These are phyloP conservation scores for Timandra comae DNA, from an alignment of 2,888 invertebrate species.

Conservation along the genomic window DNA sequence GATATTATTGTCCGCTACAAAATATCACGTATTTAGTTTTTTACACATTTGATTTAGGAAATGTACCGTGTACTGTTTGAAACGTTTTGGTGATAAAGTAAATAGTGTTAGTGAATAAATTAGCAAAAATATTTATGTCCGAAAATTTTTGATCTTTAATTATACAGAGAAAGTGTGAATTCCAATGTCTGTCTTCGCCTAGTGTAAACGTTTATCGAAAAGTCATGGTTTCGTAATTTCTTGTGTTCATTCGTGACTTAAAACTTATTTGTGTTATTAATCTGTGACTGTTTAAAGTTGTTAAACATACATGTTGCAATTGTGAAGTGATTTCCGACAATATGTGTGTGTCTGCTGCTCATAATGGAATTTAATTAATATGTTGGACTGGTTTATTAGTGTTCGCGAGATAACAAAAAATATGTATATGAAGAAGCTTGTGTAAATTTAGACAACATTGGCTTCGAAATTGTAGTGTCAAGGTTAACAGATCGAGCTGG, in stretches of 20 bases:
- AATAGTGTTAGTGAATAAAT: not conserved
- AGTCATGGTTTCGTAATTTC: constrained; percentile 39
- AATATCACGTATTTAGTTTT: constrained; percentile 1
- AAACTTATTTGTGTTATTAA: constrained; percentile 25
- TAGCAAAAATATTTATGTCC: constrained; percentile 29
- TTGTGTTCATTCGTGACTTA: constrained; percentile 28
- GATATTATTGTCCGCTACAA: too few species aligned
- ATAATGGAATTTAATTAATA: constrained; percentile 14
- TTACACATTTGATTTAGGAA: constrained; percentile 2
- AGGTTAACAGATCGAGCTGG: constrained; percentile 48
- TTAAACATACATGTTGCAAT: constrained; percentile 8
- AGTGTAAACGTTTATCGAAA: constrained; percentile 42
- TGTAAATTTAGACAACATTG: constrained; percentile 29
- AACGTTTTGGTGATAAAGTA: not conserved
- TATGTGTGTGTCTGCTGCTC: constrained; percentile 11
- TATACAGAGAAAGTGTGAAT: constrained; percentile 54
- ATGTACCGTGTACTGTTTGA: constrained; percentile 9
- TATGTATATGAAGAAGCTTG: constrained; percentile 23
- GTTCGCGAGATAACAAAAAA: constrained; percentile 12
- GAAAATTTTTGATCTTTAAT: constrained; percentile 29
- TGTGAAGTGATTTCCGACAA: constrained; percentile 11
- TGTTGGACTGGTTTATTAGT: constrained; percentile 9
- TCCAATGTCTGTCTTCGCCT: constrained; percentile 35
- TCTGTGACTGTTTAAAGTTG: constrained; percentile 16
- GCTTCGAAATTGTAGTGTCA: constrained; percentile 46